Base-by-base conservation (phyloP, 2,888 invertebrate species). In the Helobdella robusta region DNA sequence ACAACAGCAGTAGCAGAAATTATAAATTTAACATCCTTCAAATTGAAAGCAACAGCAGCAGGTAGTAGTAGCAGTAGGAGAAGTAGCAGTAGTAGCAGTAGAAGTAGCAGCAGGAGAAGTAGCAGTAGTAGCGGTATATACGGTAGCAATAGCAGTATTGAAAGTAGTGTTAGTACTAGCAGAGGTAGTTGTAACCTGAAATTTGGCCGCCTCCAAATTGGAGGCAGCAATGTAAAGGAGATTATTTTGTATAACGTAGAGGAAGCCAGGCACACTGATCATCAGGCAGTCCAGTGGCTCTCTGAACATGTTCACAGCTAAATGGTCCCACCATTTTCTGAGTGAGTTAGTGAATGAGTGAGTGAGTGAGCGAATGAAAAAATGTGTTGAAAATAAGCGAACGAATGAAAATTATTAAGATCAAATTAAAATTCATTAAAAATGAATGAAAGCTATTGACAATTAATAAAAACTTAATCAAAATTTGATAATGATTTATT, bases 171-270 rank as follows among this genome's bases (percentile, higher is more conserved):
- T n/a, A n/a, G n/a, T n/a, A n/a, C n/a, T n/a, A n/a, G n/a, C n/a
- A n/a, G n/a, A n/a, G n/a, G n/a, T 3, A 32, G 35, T 32, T 15
- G 28, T n/a, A 11, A 89, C 93, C 86, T 98, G 98, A 83, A 94
- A 92, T 40, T 98, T 98, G 23, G 97, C 97, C 60, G 97, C 97
- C 83, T 98, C 97, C 73, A 98, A 84, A 83, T 98, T 93, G 2
- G 94, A 91, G 30, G 95, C 90, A 0, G 97, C 94, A 32, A 98
- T 85, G 80, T 95, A 98, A 11, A 98, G 84, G 68, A 98, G 83
- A 83, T 98, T 98, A 79, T 98, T 98, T 81, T 98, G 98, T 70
- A 98, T 82, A 59, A 92, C 87, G 77, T 98, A 98, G 1, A 97
- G 86, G 73, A 95, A 83, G 0, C 97, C 93, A 63, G 97, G 97